Conservation (phyloP, 2,888 invertebrate species). For the Tortricodes alternella region DNA sequence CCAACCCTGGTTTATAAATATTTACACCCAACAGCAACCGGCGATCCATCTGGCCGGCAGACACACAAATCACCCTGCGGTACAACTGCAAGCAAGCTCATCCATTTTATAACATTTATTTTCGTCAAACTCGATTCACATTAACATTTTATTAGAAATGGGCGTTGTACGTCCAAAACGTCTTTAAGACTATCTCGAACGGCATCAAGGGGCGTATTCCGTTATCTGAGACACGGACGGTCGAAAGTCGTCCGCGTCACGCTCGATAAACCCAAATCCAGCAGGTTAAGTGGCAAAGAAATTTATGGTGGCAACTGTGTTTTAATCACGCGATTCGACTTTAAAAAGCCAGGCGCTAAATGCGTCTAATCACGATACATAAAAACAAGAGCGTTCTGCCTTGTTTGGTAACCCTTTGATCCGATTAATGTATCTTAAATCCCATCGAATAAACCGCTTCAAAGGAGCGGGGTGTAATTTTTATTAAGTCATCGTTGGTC, state of each 20-base stretch:
- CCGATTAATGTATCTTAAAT: too few relatives aligned
- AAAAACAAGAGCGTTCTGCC: not conserved
- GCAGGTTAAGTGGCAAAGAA: slow-evolving; percentile 27
- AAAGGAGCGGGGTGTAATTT: too few relatives aligned
- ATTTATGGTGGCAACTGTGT: slow-evolving; percentile 29
- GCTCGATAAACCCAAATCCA: slow-evolving; percentile 15
- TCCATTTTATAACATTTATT: slow-evolving; percentile 17
- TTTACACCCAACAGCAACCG: slow-evolving; percentile 11
- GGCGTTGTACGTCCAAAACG: slow-evolving; percentile 7
- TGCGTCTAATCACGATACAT: slow-evolving; percentile 21
- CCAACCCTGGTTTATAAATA: slow-evolving; percentile 7
- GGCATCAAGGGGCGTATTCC: slow-evolving; percentile 16
- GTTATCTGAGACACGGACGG: slow-evolving; percentile 23
- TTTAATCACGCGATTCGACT: slow-evolving; percentile 30
- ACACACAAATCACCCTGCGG: slow-evolving; percentile 24
- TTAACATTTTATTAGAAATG: slow-evolving; percentile 23
- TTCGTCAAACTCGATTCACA: slow-evolving; percentile 4
- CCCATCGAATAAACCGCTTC: too few relatives aligned
- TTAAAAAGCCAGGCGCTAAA: slow-evolving; percentile 30
- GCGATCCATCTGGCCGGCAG: slow-evolving; percentile 22
- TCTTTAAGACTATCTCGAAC: slow-evolving; percentile 3
- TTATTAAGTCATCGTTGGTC: too few relatives aligned
- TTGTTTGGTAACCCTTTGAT: not conserved
- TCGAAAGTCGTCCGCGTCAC: slow-evolving; percentile 8
- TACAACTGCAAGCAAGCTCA: not conserved